Conservation (phyloP, 2,797 vertebrate species). For the Hipposideros larvatus region DNA sequence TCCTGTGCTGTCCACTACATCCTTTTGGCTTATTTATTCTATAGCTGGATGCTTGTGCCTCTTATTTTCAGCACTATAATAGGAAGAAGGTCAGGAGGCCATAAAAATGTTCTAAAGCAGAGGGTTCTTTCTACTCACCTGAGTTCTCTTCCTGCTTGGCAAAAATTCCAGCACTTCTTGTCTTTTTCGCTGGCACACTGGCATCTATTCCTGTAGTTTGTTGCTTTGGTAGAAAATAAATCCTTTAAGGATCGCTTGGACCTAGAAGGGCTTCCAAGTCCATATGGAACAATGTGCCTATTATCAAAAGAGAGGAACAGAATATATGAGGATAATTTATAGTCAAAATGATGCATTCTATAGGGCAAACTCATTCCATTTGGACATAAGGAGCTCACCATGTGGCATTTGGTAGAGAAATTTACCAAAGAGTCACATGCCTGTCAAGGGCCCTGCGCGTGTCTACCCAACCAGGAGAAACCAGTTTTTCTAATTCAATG, state of each 20-base stretch:
- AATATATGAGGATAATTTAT: constrained; percentile 1
- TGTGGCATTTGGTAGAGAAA: not conserved
- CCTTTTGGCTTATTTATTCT: not conserved
- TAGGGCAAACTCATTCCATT: not conserved
- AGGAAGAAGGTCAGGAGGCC: not conserved
- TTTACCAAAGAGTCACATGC: not conserved
- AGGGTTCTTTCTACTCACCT: constrained; percentile 84
- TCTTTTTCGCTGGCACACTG: constrained; percentile 91
- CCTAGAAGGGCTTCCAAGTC: constrained; percentile 94
- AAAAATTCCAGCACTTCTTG: constrained; percentile 93
- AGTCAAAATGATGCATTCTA: not conserved
- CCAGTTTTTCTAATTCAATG: not conserved
- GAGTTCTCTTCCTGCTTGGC: constrained; percentile 88
- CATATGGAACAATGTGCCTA: constrained; percentile 96
- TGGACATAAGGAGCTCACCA: not conserved
- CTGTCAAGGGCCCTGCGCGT: not conserved
- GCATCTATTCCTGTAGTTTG: constrained; percentile 89
- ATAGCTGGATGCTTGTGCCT: not conserved
- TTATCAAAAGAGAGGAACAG: constrained; percentile 62
- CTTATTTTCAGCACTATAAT: no score
- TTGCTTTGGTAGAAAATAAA: constrained; percentile 50
- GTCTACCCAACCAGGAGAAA: not conserved
- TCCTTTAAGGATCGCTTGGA: constrained; percentile 91
- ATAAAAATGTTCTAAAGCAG: not conserved
- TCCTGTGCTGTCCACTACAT: not conserved